These are phyloP conservation scores for Homalodisca vitripennis DNA, from an alignment of 1,140 invertebrate species.

Conservation along the genomic window DNA sequence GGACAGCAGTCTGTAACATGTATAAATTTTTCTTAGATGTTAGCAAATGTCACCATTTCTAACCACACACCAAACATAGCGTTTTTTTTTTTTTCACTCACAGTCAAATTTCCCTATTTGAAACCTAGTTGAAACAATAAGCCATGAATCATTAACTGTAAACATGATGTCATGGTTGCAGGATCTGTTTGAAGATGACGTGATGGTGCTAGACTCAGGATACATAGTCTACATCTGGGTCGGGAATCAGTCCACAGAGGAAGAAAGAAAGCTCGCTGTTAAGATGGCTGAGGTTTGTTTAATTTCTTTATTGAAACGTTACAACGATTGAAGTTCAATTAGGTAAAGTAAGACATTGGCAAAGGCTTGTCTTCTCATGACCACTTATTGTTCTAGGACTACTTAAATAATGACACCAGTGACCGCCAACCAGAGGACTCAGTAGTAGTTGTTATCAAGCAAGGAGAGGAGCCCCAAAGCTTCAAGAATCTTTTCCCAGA, in stretches of 20 bases:
- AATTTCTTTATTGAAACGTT: slow-evolving; percentile 1
- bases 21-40: too few relatives aligned
- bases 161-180: too few relatives aligned
- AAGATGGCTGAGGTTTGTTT: slow-evolving; percentile 57
- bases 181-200: slow-evolving; percentile 74
- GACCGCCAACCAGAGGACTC: slow-evolving; percentile 50
- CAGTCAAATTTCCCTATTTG: too few relatives aligned
- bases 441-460: slow-evolving; percentile 62
- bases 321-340: too few relatives aligned
- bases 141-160: too few relatives aligned
- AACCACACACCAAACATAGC: too few relatives aligned
- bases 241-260: slow-evolving; percentile 65
- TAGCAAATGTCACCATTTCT: too few relatives aligned
- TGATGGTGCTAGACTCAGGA: slow-evolving; percentile 71
- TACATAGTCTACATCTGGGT: slow-evolving; percentile 75
- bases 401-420: slow-evolving; percentile 56
- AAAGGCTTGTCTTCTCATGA: too few relatives aligned
- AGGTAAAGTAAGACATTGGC: too few relatives aligned
- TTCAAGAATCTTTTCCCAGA: slow-evolving; percentile 67
- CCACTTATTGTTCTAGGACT: slow-evolving; percentile 54
- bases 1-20: too few relatives aligned
- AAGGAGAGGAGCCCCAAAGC: slow-evolving; percentile 63
- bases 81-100: too few relatives aligned
- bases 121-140: too few relatives aligned
- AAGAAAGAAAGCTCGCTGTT: slow-evolving; percentile 60